A percentile compares a stretch with the other conserved stretches of the same genome.
Evolutionary conservation across 2,888 invertebrate species (phyloP).

Genomic region (Tachina grossa): DNA sequence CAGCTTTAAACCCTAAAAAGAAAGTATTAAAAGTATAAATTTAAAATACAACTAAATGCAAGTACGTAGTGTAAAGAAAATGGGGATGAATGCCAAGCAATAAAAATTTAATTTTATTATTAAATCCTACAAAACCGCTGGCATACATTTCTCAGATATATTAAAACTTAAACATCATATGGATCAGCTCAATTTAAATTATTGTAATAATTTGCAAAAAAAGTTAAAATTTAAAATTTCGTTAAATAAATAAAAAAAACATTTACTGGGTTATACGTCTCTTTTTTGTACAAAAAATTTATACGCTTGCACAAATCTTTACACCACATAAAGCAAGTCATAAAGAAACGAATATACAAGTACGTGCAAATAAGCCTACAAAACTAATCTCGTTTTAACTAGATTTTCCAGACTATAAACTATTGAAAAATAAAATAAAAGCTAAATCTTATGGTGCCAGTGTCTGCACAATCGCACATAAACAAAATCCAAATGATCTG

Average conservation of each 20-base stretch:
- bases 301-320: conserved; percentile 26
- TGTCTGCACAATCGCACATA: conserved; percentile 5
- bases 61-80: neutral
- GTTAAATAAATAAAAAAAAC: neutral
- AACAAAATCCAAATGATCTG: conserved; percentile 33
- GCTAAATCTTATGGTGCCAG: conserved; percentile 21
- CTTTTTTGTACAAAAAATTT: neutral
- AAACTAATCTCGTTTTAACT: conserved; percentile 54
- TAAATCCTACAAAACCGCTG: neutral
- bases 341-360: conserved; percentile 49
- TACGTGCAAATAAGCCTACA: conserved; percentile 67
- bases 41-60: conserved; percentile 1
- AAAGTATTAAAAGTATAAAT: neutral
- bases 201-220: no score
- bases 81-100: neutral
- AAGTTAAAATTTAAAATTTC: no score
- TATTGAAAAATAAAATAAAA: conserved; percentile 36
- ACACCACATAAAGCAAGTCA: conserved; percentile 52
- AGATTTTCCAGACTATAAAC: conserved; percentile 44
- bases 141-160: neutral
- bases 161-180: no score
- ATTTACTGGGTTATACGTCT: neutral
- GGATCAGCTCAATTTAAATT: no score
- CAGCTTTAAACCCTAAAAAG: neutral
- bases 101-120: neutral